Conservation (phyloP, 2,888 invertebrate genomes). For the Drosophila buzzatii region DNA sequence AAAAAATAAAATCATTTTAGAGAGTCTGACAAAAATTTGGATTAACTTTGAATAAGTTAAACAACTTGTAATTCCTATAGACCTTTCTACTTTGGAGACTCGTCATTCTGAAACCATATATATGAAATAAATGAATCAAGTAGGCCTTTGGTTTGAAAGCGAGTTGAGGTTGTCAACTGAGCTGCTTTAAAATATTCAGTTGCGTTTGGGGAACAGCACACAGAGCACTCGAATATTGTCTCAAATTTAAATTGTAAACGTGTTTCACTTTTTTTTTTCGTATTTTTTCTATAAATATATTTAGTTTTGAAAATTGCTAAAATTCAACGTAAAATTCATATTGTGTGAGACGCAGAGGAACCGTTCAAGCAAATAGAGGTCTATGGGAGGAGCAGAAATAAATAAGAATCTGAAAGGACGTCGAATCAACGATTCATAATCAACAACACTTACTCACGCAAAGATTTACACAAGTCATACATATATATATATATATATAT, state of each 20-base stretch:
- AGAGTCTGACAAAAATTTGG: not conserved
- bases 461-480: not conserved
- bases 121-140: not conserved
- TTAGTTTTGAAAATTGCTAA: not conserved
- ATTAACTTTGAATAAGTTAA: not conserved
- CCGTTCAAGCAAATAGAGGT: not conserved
- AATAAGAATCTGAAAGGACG: not conserved
- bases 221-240: constrained; percentile 24
- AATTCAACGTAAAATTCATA: constrained; percentile 2
- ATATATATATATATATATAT: not conserved
- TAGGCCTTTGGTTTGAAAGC: not conserved
- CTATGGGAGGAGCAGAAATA: not conserved
- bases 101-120: not conserved
- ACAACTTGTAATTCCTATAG: not conserved
- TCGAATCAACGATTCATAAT: not conserved
- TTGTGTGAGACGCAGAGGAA: not conserved
- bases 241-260: constrained; percentile 29
- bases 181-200: not conserved
- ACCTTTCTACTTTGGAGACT: not conserved
- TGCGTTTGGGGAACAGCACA: constrained; percentile 23
- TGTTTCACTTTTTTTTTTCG: not conserved
- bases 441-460: not conserved
- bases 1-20: not conserved
- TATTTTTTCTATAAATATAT: not conserved
- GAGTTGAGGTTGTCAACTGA: not conserved